These are phyloP conservation scores for Entomobrya multifasciata DNA, from an alignment of 2,888 invertebrate species.

Conservation along the genomic window DNA sequence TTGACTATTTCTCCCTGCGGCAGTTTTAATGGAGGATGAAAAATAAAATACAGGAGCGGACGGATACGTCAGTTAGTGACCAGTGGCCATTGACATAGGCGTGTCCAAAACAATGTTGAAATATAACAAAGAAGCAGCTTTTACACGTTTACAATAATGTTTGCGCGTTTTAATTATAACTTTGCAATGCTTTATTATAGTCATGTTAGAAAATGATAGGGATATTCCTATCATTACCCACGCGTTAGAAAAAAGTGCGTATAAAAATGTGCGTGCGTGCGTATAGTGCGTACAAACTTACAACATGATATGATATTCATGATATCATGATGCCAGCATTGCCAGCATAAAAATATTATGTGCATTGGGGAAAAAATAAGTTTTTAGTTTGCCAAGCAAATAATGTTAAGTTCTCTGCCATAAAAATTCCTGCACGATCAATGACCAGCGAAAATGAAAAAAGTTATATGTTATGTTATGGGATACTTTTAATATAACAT, in stretches of 20 bases:
- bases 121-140: constrained; percentile 11
- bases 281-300: neutral
- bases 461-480: neutral
- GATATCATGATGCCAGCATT: too few species aligned
- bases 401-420: neutral
- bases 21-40: too few species aligned
- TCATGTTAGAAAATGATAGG: too few species aligned
- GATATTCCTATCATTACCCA: too few species aligned
- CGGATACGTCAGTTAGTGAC: constrained; percentile 31
- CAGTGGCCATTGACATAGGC: constrained; percentile 38
- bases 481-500: neutral
- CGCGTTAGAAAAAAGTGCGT: constrained; percentile 13
- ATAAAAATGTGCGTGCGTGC: constrained; percentile 1
- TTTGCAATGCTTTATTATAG: neutral
- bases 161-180: constrained; percentile 23
- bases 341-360: constrained; percentile 18
- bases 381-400: constrained; percentile 7
- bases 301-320: neutral
- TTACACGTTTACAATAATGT: neutral
- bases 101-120: neutral
- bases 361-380: constrained; percentile 1
- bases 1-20: neutral
- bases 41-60: constrained; percentile 24
- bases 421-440: constrained; percentile 24
- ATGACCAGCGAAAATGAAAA: constrained; percentile 24